Evolutionary conservation across 1,140 invertebrate genomes (phyloP), one percentile per base, ranked within the genome.

Genomic region (Leptopilina boulardi): DNA sequence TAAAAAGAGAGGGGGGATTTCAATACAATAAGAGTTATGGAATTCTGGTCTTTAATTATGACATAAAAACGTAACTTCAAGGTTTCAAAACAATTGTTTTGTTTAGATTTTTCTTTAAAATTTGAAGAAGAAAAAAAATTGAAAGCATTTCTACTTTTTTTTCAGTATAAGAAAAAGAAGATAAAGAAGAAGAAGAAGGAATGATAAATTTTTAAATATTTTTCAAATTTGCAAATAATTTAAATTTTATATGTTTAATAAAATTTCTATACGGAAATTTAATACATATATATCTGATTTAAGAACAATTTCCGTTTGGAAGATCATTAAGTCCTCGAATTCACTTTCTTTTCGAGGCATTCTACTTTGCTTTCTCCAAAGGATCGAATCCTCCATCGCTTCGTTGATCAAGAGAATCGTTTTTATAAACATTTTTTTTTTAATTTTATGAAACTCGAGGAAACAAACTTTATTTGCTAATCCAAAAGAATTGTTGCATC

Each of bases 311-410:
- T 51, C 47, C 47, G 47, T 51, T 51, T 18, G 13, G 18, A 51
- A n/a, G 47, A 54, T 34, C 23, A 18, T 73, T 73, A n/a, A 26
- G 72, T 30, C 72, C 44, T 73, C 26, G 73, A 77, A 84, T 86
- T 87, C 81, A 80, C 85, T 87, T 87, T 85, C 83, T 81, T 85
- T 73, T 83, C 77, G 59, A 80, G 75, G 83, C 83, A 81, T 77
- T 85, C 76, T 77, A 56, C 76, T 81, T 80, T 81, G 75, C 83
- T 86, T 87, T 86, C 85, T 84, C 84, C 81, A 71, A 38, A 74
- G 77, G 74, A 51, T 51, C 59, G 41, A 66, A 77, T 75, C 71
- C 71, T 80, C 74, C 70, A 76, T 70, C 73, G 77, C 56, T 76
- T 72, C 41, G 56, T 59, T 74, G 56, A 74, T 13, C 70, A 86